Evolutionary conservation across 2,797 vertebrate species (phyloP).

Genomic region (Sebastes trivittatus): DNA sequence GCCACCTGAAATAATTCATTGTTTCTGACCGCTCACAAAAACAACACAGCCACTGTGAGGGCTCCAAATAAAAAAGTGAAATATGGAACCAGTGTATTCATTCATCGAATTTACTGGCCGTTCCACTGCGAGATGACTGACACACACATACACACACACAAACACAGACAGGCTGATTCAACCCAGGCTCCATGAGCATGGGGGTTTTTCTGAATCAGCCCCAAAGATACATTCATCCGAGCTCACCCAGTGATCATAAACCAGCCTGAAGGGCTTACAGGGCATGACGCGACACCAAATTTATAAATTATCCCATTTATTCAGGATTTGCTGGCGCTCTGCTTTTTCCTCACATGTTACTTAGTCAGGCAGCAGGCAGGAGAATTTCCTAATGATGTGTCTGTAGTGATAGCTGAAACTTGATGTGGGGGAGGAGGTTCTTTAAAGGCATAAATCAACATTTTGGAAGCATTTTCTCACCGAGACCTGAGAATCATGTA

Average conservation of each 20-base stretch:
- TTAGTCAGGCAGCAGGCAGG: slow-evolving; percentile 33
- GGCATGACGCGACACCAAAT: slow-evolving; percentile 60
- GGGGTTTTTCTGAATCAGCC: slow-evolving; percentile 60
- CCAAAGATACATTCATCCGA: slow-evolving; percentile 69
- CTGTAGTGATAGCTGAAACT: slow-evolving; percentile 27
- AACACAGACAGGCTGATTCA: slow-evolving; percentile 71
- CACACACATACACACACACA: slow-evolving; percentile 51
- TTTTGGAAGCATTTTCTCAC: slow-evolving; percentile 9
- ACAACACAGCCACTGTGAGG: slow-evolving; percentile 69
- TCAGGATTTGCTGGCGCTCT: slow-evolving; percentile 41
- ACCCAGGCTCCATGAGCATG: slow-evolving; percentile 49
- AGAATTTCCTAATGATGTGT: slow-evolving; percentile 39
- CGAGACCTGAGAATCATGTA: not conserved
- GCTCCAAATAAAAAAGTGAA: slow-evolving; percentile 70
- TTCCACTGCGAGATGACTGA: slow-evolving; percentile 66
- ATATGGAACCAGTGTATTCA: slow-evolving; percentile 65
- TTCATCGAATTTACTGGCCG: slow-evolving; percentile 66
- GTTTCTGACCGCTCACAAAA: slow-evolving; percentile 68
- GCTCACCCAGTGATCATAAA: slow-evolving; percentile 69
- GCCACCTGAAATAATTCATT: slow-evolving; percentile 78
- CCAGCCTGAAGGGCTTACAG: slow-evolving; percentile 58
- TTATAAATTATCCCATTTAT: slow-evolving; percentile 72
- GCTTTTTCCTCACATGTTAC: slow-evolving; percentile 60
- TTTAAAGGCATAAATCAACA: not conserved
- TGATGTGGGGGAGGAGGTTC: not conserved